Conservation (phyloP, 2,888 invertebrate genomes). For the Parnassius smintheus region DNA sequence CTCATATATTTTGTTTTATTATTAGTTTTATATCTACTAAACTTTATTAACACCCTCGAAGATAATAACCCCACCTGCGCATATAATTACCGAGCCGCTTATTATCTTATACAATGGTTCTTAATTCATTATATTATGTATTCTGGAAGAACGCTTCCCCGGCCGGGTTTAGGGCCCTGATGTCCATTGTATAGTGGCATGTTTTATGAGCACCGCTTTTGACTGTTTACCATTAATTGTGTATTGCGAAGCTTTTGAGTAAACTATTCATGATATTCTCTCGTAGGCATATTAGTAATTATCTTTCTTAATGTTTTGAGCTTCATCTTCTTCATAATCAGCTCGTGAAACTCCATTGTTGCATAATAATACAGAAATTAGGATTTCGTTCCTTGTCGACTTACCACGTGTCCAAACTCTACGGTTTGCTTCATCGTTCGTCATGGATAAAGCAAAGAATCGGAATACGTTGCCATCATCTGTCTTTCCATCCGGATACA, state of each 20-base stretch:
- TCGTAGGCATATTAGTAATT: too few relatives aligned
- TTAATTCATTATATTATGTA: constrained; percentile 5
- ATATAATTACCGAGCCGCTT: constrained; percentile 2
- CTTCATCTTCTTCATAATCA: too few relatives aligned
- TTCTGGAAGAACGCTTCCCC: not conserved
- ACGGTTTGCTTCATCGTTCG: too few relatives aligned
- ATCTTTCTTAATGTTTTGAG: too few relatives aligned
- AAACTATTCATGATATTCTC: not conserved
- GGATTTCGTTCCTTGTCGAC: too few relatives aligned
- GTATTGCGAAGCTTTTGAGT: not conserved
- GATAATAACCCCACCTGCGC: constrained; percentile 6
- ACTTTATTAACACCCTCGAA: constrained; percentile 11
- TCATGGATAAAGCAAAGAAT: too few relatives aligned
- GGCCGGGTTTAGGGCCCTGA: not conserved
- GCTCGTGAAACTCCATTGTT: too few relatives aligned
- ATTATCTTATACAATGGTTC: constrained; percentile 15
- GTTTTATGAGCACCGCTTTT: not conserved
- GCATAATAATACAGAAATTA: too few relatives aligned
- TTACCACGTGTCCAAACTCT: too few relatives aligned
- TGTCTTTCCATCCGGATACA: too few relatives aligned
- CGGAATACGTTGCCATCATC: too few relatives aligned
- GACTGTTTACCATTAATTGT: not conserved
- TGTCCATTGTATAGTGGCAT: not conserved
- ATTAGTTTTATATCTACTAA: constrained; percentile 10
- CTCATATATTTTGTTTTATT: constrained; percentile 3